A percentile compares a stretch with the other conserved stretches of the same genome.
phyloP scores from a whole-genome alignment of 2,888 invertebrate species.

The Nymphalis urticae region DNA sequence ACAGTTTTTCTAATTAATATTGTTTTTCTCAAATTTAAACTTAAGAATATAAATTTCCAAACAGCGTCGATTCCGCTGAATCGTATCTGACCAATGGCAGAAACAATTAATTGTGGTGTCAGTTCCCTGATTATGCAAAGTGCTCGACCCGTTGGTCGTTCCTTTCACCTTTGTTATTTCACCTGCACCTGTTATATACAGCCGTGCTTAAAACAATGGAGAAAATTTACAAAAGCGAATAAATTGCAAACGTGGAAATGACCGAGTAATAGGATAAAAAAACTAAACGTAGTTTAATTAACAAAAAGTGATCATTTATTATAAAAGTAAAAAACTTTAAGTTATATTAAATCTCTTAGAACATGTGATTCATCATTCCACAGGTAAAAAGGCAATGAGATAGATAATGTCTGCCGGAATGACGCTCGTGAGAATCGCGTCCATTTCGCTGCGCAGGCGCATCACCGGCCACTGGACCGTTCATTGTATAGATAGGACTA shows the following conservation, averaged over 20 bases:
- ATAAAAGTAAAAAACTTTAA: not conserved
- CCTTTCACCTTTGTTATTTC: constrained; percentile 34
- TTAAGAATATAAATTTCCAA: not conserved
- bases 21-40: no score
- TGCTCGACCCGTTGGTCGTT: constrained; percentile 18
- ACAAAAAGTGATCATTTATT: not conserved
- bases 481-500: constrained; percentile 54
- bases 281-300: not conserved
- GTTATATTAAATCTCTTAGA: not conserved
- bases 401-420: constrained; percentile 21
- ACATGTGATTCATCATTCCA: not conserved
- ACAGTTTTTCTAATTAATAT: no score
- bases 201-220: constrained; percentile 25
- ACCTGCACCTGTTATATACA: constrained; percentile 24
- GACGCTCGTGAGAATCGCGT: constrained; percentile 58
- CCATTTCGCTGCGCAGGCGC: constrained; percentile 53
- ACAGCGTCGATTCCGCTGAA: not conserved
- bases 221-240: constrained; percentile 29
- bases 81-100: constrained; percentile 17
- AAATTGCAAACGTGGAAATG: constrained; percentile 16
- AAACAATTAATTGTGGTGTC: constrained; percentile 36
- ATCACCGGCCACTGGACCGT: constrained; percentile 43
- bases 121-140: constrained; percentile 32
- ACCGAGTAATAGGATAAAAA: constrained; percentile 1
- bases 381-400: constrained; percentile 13